phyloP scores from a whole-genome alignment of 2,797 vertebrate genomes.

The Threskiornis aethiopicus region DNA sequence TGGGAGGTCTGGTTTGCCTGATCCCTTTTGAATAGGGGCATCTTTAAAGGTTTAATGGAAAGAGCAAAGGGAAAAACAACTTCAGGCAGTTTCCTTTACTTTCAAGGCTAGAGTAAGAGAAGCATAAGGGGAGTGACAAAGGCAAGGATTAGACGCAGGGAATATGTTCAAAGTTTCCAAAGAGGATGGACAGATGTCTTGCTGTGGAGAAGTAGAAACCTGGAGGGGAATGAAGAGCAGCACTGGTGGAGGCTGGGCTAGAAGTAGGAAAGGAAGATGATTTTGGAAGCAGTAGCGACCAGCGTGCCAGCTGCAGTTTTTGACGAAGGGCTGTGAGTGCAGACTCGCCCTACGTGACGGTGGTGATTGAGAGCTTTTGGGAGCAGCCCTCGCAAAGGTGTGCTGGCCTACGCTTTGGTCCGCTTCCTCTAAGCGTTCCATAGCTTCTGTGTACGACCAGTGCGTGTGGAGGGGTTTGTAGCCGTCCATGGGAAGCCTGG shows the following conservation, averaged over 20 bases:
- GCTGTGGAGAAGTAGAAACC: not conserved
- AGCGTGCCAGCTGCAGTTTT: not conserved
- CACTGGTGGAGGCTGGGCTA: not conserved
- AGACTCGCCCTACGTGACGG: not conserved
- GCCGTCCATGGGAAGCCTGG: not conserved
- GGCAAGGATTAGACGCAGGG: not conserved
- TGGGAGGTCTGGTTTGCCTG: constrained; percentile 1
- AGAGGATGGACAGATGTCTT: not conserved
- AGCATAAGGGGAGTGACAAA: not conserved
- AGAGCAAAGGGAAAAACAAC: not conserved
- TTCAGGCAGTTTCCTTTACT: not conserved
- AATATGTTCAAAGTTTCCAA: not conserved
- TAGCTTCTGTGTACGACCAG: not conserved
- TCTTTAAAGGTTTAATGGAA: not conserved
- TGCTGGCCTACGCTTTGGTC: not conserved
- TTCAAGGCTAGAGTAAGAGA: not conserved
- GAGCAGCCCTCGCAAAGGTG: not conserved
- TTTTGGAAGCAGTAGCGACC: not conserved
- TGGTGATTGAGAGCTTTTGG: not conserved
- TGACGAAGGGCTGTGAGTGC: not conserved
- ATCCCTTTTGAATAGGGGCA: not conserved
- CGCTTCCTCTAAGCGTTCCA: not conserved
- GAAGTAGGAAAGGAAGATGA: not conserved
- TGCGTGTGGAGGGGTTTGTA: not conserved
- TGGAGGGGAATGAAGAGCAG: not conserved